Evolutionary conservation across 2,113 vertebrate species (phyloP).

Genomic region (Nyctibius bracteatus): DNA sequence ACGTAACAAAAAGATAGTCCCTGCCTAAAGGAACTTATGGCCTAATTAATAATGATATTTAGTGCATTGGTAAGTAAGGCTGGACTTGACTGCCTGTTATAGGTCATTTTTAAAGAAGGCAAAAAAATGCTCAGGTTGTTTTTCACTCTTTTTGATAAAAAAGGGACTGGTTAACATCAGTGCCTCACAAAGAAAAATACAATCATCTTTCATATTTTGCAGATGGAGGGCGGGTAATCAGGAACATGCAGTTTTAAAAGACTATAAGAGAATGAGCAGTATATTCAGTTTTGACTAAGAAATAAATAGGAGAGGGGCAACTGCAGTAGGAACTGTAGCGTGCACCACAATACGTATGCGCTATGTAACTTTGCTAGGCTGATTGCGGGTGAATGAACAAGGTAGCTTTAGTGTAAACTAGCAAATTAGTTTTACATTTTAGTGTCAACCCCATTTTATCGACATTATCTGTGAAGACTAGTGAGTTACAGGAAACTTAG

Average conservation of each 20-base stretch:
- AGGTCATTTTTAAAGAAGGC: neutral
- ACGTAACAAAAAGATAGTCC: neutral
- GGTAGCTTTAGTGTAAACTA: neutral
- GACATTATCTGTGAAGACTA: neutral
- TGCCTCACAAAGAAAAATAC: neutral
- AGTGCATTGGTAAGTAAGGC: neutral
- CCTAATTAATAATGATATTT: neutral
- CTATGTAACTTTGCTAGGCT: neutral
- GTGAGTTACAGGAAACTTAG: neutral
- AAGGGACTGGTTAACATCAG: neutral
- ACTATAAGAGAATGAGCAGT: neutral
- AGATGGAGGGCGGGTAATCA: neutral
- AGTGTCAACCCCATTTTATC: neutral
- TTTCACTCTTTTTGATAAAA: neutral
- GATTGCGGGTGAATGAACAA: neutral
- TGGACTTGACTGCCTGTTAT: neutral
- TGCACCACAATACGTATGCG: neutral
- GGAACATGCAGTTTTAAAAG: slow-evolving; percentile 17
- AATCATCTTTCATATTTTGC: neutral
- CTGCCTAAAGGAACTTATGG: neutral
- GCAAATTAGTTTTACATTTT: neutral
- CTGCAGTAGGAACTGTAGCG: neutral
- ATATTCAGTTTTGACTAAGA: slow-evolving; percentile 25
- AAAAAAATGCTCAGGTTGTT: neutral
- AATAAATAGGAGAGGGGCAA: slow-evolving; percentile 17